These are phyloP conservation scores for Podarcis raffonei DNA, from an alignment of 2,113 vertebrate species.

Conservation along the genomic window DNA sequence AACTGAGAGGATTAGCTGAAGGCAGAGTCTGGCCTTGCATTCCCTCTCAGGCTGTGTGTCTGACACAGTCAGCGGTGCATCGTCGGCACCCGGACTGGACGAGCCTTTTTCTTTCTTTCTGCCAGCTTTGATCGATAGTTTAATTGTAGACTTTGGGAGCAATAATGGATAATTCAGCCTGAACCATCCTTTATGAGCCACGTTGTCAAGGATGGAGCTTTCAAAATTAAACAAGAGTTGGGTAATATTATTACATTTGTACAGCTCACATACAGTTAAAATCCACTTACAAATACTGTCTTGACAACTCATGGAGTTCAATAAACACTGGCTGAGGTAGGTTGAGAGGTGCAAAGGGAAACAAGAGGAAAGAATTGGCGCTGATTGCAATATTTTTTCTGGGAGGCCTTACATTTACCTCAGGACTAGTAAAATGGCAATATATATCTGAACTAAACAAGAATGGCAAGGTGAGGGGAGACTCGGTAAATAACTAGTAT, in stretches of 20 bases:
- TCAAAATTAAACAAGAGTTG: conserved; percentile 84
- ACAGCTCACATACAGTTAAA: conserved; percentile 79
- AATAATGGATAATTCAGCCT: conserved; percentile 84
- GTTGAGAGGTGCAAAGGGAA: conserved; percentile 38
- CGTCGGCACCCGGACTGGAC: conserved; percentile 59
- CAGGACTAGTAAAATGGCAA: background rate
- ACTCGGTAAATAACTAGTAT: background rate
- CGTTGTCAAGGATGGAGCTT: conserved; percentile 74
- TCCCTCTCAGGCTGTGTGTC: conserved; percentile 52
- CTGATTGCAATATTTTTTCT: conserved; percentile 37
- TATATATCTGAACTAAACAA: background rate
- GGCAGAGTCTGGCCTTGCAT: conserved; percentile 72
- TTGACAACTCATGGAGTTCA: conserved; percentile 74
- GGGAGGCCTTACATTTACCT: conserved; percentile 13
- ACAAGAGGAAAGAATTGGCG: conserved; percentile 34
- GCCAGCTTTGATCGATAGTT: conserved; percentile 86
- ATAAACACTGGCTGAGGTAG: conserved; percentile 70
- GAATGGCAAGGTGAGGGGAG: background rate
- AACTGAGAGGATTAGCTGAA: conserved; percentile 77
- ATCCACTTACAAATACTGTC: conserved; percentile 78
- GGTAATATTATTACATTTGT: conserved; percentile 81
- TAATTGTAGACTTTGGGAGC: conserved; percentile 86
- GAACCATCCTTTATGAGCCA: conserved; percentile 78
- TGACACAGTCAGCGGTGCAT: conserved; percentile 68
- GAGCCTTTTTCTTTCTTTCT: conserved; percentile 67